phyloP scores from a whole-genome alignment of 2,888 invertebrate genomes.

The Adela reaumurella region DNA sequence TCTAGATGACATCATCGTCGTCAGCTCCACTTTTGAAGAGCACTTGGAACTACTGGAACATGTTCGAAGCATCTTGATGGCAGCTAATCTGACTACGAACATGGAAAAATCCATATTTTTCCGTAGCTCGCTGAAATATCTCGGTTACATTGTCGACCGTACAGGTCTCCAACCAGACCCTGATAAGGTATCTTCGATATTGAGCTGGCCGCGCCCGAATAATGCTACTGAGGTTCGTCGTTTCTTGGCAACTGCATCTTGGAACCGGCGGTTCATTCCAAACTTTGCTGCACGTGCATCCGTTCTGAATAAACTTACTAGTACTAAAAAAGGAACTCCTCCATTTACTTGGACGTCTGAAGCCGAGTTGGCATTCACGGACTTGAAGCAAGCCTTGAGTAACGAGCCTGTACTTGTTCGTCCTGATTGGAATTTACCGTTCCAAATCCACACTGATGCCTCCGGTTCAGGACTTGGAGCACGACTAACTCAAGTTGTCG shows the following conservation, averaged over 20 bases:
- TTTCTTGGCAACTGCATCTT: not conserved
- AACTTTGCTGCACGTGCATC: not conserved
- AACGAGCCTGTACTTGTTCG: not conserved
- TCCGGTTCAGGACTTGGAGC: not conserved
- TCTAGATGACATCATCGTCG: slow-evolving; percentile 14
- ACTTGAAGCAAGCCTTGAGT: not conserved
- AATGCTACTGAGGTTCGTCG: not conserved
- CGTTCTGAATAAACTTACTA: not conserved
- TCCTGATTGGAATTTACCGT: not conserved
- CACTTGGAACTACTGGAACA: slow-evolving; percentile 5
- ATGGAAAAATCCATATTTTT: slow-evolving; percentile 10
- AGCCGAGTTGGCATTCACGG: not conserved
- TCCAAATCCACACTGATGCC: not conserved
- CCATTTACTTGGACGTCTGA: not conserved
- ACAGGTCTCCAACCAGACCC: slow-evolving; percentile 14
- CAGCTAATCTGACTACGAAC: slow-evolving; percentile 13
- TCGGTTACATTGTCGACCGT: slow-evolving; percentile 11
- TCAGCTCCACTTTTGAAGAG: slow-evolving; percentile 9
- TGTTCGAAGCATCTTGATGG: not conserved
- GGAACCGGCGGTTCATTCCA: not conserved
- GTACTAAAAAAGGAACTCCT: not conserved
- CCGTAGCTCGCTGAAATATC: not conserved
- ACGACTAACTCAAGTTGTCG: not conserved
- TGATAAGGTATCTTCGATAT: slow-evolving; percentile 12
- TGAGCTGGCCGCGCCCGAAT: slow-evolving; percentile 13